These are phyloP conservation scores for Cheilosia impressa DNA, from an alignment of 2,888 invertebrate genomes.

Conservation along the genomic window DNA sequence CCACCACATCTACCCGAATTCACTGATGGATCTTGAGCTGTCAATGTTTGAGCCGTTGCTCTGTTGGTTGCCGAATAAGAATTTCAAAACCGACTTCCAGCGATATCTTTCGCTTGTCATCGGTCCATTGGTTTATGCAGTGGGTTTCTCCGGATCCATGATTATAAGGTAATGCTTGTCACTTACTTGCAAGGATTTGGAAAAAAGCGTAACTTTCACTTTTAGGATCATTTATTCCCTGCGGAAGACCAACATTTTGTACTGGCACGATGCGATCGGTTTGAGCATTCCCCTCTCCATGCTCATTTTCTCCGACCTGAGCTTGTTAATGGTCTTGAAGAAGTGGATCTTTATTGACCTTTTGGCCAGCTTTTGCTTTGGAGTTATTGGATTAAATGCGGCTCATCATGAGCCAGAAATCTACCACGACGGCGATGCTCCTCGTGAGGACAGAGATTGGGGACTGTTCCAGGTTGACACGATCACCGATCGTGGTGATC, in stretches of 20 bases:
- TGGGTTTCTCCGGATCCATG: conserved; percentile 79
- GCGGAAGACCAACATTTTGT: conserved; percentile 79
- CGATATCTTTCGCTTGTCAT: conserved; percentile 85
- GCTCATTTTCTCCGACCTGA: conserved; percentile 81
- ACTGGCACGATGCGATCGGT: conserved; percentile 83
- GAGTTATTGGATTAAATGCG: conserved; percentile 88
- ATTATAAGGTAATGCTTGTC: conserved; percentile 78
- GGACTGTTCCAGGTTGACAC: conserved; percentile 91
- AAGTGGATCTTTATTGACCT: conserved; percentile 86
- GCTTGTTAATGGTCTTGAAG: conserved; percentile 78
- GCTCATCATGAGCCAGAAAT: conserved; percentile 92
- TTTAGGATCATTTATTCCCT: conserved; percentile 80
- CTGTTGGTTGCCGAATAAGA: conserved; percentile 86
- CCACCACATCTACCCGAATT: conserved; percentile 92
- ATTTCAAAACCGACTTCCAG: conserved; percentile 84
- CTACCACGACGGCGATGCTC: conserved; percentile 90
- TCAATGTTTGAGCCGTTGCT: conserved; percentile 88
- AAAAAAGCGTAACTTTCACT: conserved; percentile 11
- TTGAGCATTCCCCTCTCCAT: conserved; percentile 83
- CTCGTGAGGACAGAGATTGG: conserved; percentile 87
- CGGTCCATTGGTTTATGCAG: conserved; percentile 82
- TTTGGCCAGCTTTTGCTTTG: conserved; percentile 86
- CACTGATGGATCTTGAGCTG: conserved; percentile 89
- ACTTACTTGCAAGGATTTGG: not conserved
- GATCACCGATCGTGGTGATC: conserved; percentile 88